A percentile compares a stretch with the other conserved stretches of the same genome.
These are phyloP conservation scores for Pica pica DNA, from an alignment of 2,113 vertebrate genomes.

Conservation along the genomic window DNA sequence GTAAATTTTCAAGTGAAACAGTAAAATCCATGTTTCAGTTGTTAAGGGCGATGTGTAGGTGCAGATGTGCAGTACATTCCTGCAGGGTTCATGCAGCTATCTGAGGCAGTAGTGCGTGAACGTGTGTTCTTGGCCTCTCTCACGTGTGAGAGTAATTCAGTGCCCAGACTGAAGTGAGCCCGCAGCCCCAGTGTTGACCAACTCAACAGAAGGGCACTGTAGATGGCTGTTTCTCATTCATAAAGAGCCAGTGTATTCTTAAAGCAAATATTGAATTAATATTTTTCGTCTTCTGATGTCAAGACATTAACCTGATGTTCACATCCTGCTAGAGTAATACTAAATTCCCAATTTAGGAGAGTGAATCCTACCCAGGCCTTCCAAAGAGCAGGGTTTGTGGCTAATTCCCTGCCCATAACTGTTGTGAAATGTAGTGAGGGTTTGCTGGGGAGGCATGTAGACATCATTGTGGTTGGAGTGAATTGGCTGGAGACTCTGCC, in stretches of 20 bases:
- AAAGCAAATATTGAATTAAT: background rate
- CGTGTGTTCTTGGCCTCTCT: background rate
- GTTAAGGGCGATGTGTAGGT: background rate
- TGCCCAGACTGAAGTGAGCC: background rate
- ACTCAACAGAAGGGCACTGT: background rate
- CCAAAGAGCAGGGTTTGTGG: background rate
- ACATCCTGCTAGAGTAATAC: background rate
- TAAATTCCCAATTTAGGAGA: background rate
- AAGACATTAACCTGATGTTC: background rate
- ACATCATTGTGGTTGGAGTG: background rate
- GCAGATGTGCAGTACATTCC: background rate
- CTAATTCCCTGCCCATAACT: background rate
- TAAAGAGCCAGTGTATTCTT: background rate
- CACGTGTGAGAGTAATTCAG: background rate
- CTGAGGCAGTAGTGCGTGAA: accelerated
- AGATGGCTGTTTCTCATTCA: background rate
- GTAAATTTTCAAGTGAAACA: background rate
- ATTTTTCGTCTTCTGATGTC: background rate
- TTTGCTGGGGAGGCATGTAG: background rate
- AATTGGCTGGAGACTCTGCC: background rate
- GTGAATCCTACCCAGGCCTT: slow-evolving; percentile 4
- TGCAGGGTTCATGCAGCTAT: background rate
- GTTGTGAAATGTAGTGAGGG: background rate
- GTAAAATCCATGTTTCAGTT: background rate
- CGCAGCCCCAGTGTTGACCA: too few species aligned